Evolutionary conservation across 2,888 invertebrate genomes (phyloP), one percentile per base, ranked within the genome.

Genomic region (Aphodius sticticus): DNA sequence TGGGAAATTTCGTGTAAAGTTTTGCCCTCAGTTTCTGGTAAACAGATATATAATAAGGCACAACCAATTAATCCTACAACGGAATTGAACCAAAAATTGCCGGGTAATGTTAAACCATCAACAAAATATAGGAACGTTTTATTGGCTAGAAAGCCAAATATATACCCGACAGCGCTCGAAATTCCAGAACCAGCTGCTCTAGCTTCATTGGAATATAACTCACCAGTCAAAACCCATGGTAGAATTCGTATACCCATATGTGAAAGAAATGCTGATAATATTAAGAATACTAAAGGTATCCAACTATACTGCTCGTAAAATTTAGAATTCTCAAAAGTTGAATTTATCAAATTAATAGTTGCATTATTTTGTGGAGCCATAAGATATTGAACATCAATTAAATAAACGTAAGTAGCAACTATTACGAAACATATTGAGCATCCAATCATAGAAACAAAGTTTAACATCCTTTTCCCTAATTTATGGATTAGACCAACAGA

Each of bases 21-120:
- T 85, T 95, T 93, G 0, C 96, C 95, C 87, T 96, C 96, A 0
- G 96, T 96, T 90, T 96, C 96, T 0, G 96, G 96, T 79, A 96
- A 88, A 53, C 92, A 89, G 81, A 93, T 93, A 86, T 93, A 95
- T 53, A 96, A 89, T 7, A 92, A 87, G 4, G 92, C 81, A n/a
- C 92, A 90, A 0, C 95, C 96, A 0, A 91, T 81, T 5, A 94
- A 87, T 84, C 94, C 92, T 2, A 95, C 89, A 3, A 89, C 82
- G 0, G 93, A 92, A 86, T 95, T 95, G 37, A 95, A 91, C 85
- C 93, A 92, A 86, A 95, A 95, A 0, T 94, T 94, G 6, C 95
- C 95, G 80, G 94, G 92, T 79, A 96, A 88, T 0, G 94, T 93
- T 69, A 95, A 86, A 0, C 88, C 87, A 6, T 91, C 88, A 0